Percentiles rank a stretch among this genome's conserved stretches.
Evolutionary conservation across 2,797 vertebrate genomes (phyloP).

Genomic region (Cryptoblepharus egeriae): DNA sequence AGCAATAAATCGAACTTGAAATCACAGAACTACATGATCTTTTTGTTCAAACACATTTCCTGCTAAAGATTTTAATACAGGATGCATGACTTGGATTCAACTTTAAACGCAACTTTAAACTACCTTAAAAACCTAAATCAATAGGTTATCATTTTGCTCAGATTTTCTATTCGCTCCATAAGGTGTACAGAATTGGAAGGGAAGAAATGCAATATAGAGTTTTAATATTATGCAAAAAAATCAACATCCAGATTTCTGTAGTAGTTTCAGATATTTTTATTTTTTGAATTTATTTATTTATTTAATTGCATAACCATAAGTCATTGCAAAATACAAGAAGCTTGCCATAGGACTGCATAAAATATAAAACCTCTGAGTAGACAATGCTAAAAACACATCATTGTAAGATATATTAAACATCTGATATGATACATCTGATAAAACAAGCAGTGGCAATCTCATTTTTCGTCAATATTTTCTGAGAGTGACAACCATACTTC

Average conservation of each 20-base stretch:
- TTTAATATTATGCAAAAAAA: not conserved
- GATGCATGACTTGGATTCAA: not conserved
- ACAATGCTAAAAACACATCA: no score
- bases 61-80: constrained; percentile 7
- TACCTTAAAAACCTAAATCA: not conserved
- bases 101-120: not conserved
- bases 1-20: constrained; percentile 18
- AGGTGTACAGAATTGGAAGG: not conserved
- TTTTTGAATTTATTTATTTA: no score
- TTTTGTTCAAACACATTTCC: not conserved
- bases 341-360: no score
- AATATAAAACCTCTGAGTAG: no score
- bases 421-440: no score
- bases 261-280: not conserved
- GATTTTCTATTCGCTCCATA: not conserved
- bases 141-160: not conserved
- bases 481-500: no score
- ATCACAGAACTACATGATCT: not conserved
- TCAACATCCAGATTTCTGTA: not conserved
- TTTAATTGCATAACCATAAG: no score
- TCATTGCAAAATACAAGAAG: no score
- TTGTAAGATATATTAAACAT: no score
- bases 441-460: no score
- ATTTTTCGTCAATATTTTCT: no score
- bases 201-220: not conserved